Conservation (phyloP, 2,888 invertebrate genomes). For the Drosophila koepferae region DNA sequence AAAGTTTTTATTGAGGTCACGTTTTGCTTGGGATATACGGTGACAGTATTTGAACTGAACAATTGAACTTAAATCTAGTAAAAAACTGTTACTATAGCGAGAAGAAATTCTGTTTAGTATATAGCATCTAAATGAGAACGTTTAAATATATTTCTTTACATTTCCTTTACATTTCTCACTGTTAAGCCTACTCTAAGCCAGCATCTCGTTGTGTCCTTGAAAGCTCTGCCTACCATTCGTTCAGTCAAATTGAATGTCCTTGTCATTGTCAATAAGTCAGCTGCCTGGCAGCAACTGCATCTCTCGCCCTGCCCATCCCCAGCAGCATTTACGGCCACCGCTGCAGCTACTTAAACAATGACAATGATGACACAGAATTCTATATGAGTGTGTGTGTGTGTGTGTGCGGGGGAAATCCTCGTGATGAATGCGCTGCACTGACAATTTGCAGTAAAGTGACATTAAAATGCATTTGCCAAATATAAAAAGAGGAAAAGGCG, state of each 20-base stretch:
- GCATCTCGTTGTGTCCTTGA: constrained; percentile 10
- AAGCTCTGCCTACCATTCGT: constrained; percentile 4
- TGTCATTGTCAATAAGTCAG: constrained; percentile 36
- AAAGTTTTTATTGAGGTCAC: not conserved
- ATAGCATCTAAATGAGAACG: not conserved
- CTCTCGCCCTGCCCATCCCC: constrained; percentile 3
- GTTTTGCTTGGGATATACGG: not conserved
- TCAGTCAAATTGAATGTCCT: constrained; percentile 37
- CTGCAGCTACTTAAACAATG: constrained; percentile 51
- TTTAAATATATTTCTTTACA: not conserved
- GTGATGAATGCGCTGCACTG: constrained; percentile 57
- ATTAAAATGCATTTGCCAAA: constrained; percentile 74
- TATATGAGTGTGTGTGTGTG: not conserved
- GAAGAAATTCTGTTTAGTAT: no score
- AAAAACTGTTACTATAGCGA: no score
- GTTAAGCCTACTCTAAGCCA: not conserved
- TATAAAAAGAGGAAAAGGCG: constrained; percentile 38
- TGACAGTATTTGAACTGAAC: not conserved
- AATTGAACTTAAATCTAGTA: no score
- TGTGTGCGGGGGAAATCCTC: constrained; percentile 6
- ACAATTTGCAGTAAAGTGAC: constrained; percentile 65
- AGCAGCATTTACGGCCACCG: constrained; percentile 31
- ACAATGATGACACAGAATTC: constrained; percentile 50
- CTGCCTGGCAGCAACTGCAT: constrained; percentile 3
- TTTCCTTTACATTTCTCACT: not conserved